A percentile compares a stretch with the other conserved stretches of the same genome.
phyloP scores from a whole-genome alignment of 2,888 invertebrate genomes.

The Cylloceria caligata region DNA sequence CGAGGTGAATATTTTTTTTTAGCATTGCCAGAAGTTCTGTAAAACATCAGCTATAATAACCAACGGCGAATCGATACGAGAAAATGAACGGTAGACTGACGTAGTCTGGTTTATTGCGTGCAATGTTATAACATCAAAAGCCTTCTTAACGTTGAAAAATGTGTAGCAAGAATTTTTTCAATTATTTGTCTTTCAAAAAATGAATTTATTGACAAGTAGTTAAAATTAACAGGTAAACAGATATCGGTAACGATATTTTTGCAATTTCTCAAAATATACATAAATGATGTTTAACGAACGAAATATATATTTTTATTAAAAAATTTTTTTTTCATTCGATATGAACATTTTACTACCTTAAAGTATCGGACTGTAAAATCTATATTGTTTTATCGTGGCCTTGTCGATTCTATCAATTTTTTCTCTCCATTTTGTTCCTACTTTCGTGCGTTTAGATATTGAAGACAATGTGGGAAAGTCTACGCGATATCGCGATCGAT shows the following conservation, averaged over 20 bases:
- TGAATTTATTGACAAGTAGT: no score
- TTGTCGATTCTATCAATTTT: neutral
- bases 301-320: no score
- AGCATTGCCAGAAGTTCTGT: neutral
- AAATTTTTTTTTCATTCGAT: no score
- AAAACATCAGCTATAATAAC: neutral
- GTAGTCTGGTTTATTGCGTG: neutral
- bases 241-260: no score
- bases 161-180: neutral
- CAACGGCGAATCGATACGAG: slow-evolving; percentile 6
- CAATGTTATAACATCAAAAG: neutral
- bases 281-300: no score
- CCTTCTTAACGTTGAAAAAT: neutral
- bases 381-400: no score
- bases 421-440: neutral
- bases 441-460: neutral
- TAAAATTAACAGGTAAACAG: no score
- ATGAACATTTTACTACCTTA: no score
- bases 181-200: neutral
- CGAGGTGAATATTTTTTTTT: slow-evolving; percentile 1
- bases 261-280: no score
- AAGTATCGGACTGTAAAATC: no score
- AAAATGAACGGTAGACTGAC: neutral
- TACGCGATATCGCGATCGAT: no score
- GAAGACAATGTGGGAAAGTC: neutral